These are phyloP conservation scores for Sylvilagus bachmani DNA, from an alignment of 2,113 vertebrate genomes.

Conservation along the genomic window DNA sequence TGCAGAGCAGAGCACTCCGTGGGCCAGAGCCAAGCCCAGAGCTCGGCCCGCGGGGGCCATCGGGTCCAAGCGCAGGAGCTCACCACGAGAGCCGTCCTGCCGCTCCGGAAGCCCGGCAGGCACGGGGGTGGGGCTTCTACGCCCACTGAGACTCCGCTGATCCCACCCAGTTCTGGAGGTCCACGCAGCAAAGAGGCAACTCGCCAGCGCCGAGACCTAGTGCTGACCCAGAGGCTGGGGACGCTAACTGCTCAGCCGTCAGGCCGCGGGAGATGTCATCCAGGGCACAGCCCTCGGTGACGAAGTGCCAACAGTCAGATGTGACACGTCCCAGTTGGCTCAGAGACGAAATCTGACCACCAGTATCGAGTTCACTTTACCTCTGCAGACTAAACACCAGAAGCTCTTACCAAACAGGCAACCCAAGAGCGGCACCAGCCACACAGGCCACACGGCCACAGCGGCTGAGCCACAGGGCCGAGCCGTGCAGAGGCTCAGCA, in stretches of 20 bases:
- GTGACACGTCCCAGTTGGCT: too few species aligned
- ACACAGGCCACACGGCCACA: too few species aligned
- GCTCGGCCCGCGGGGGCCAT: background rate
- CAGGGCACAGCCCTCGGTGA: background rate
- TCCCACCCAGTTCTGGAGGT: background rate
- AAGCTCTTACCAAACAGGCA: background rate
- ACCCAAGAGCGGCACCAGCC: background rate
- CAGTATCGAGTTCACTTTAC: background rate
- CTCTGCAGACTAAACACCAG: background rate
- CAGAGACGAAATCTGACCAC: background rate
- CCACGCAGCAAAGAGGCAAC: background rate
- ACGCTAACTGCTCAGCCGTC: too few species aligned
- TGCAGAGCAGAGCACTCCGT: too few species aligned
- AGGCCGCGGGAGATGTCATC: accelerated
- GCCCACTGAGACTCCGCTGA: too few species aligned
- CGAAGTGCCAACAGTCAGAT: background rate
- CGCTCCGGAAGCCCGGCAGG: background rate
- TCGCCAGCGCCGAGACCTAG: background rate
- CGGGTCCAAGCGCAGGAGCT: too few species aligned
- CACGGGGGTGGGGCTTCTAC: too few species aligned
- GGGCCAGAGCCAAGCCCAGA: background rate
- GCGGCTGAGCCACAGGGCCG: too few species aligned
- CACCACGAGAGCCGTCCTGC: too few species aligned
- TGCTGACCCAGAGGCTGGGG: background rate
- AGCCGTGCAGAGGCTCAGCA: too few species aligned